A percentile compares a stretch with the other conserved stretches of the same genome.
Evolutionary conservation across 2,797 vertebrate genomes (phyloP).

Genomic region (Nannoperca obscura): DNA sequence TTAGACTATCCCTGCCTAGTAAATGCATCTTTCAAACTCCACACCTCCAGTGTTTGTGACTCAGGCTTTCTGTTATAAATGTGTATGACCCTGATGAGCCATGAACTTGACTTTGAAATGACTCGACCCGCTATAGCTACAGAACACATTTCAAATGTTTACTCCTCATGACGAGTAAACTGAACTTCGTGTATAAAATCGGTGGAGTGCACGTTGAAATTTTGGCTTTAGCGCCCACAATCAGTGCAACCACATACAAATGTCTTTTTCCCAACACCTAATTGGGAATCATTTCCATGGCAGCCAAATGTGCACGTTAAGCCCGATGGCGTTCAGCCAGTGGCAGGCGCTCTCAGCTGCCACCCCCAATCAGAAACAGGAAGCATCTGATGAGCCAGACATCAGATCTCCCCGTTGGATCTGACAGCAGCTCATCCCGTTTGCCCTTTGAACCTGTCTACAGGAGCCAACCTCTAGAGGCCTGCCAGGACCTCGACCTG

Average conservation of each 20-base stretch:
- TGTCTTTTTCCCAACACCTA: not conserved
- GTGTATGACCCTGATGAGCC: slow-evolving; percentile 1
- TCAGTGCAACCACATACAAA: not conserved
- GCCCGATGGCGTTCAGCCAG: slow-evolving; percentile 49
- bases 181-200: not conserved
- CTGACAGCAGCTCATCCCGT: slow-evolving; percentile 58
- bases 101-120: not conserved
- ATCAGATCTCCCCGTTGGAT: slow-evolving; percentile 61
- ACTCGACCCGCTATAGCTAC: not conserved
- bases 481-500: slow-evolving; percentile 39
- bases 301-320: slow-evolving; percentile 40
- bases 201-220: too few relatives aligned
- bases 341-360: slow-evolving; percentile 64
- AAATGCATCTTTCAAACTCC: not conserved
- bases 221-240: not conserved
- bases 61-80: slow-evolving; percentile 1
- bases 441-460: slow-evolving; percentile 63
- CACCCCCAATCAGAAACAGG: slow-evolving; percentile 70
- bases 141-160: not conserved
- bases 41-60: not conserved
- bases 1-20: not conserved
- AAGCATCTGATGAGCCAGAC: slow-evolving; percentile 74
- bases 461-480: slow-evolving; percentile 43
- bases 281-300: slow-evolving; percentile 7
- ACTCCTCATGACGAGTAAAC: not conserved